These are phyloP conservation scores for Neoseiulus cucumeris DNA, from an alignment of 1,140 invertebrate genomes.

Conservation along the genomic window DNA sequence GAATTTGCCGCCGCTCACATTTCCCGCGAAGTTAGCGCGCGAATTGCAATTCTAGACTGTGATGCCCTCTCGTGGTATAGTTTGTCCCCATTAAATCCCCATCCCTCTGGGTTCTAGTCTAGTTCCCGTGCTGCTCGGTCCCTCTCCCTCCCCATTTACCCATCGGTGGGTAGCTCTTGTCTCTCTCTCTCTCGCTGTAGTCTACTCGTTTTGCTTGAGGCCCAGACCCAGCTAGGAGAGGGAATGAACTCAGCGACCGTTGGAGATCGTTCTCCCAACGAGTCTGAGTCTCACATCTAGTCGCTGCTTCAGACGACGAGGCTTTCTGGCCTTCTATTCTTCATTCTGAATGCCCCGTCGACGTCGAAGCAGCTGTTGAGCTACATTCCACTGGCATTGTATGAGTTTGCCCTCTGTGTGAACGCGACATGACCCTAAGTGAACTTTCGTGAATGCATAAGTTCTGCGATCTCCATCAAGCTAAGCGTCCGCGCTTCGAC, in stretches of 20 bases:
- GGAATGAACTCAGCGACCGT: too few species aligned
- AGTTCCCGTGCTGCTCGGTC: too few species aligned
- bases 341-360: neutral
- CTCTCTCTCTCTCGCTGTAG: too few species aligned
- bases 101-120: neutral
- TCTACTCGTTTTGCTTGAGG: too few species aligned
- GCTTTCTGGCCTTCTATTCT: neutral
- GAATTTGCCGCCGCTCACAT: neutral
- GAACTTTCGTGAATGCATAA: slow-evolving; percentile 5
- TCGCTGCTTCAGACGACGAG: neutral
- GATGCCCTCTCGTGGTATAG: neutral
- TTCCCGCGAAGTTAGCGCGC: neutral
- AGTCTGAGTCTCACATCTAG: neutral
- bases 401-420: neutral
- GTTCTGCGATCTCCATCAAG: neutral
- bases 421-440: neutral
- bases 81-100: neutral
- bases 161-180: too few species aligned
- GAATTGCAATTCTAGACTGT: neutral
- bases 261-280: neutral
- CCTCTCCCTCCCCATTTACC: too few species aligned
- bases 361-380: neutral
- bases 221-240: too few species aligned
- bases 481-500: slow-evolving; percentile 4
- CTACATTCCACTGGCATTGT: neutral